phyloP scores from a whole-genome alignment of 2,113 vertebrate genomes.

The Mesocricetus auratus region DNA sequence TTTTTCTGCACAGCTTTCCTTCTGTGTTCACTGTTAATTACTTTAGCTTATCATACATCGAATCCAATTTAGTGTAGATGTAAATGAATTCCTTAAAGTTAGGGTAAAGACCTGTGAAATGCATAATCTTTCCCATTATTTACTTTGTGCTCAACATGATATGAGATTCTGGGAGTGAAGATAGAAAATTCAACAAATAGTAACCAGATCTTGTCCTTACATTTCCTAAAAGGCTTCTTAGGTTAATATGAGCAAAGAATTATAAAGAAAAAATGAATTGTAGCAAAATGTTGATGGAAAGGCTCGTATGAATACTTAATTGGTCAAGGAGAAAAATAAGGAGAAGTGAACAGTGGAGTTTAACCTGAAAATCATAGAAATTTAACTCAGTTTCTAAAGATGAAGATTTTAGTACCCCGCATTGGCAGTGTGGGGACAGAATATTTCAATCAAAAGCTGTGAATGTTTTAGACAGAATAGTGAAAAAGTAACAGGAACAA shows the following conservation, averaged over 20 bases:
- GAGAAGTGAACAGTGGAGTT: background rate
- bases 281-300: background rate
- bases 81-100: conserved; percentile 25
- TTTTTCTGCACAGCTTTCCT: background rate
- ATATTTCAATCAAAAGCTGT: background rate
- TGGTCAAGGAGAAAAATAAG: background rate
- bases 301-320: background rate
- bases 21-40: background rate
- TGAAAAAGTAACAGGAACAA: background rate
- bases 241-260: background rate
- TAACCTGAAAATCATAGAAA: background rate
- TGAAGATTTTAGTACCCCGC: background rate
- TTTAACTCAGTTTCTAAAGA: background rate
- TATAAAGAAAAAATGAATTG: background rate
- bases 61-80: background rate
- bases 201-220: background rate
- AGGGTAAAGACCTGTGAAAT: background rate
- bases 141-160: background rate
- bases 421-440: background rate
- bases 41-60: background rate
- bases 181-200: background rate
- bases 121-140: background rate
- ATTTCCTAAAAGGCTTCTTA: background rate
- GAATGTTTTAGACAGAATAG: background rate
- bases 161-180: background rate